Conservation (phyloP, 2,797 vertebrate genomes). For the Pampus argenteus region DNA sequence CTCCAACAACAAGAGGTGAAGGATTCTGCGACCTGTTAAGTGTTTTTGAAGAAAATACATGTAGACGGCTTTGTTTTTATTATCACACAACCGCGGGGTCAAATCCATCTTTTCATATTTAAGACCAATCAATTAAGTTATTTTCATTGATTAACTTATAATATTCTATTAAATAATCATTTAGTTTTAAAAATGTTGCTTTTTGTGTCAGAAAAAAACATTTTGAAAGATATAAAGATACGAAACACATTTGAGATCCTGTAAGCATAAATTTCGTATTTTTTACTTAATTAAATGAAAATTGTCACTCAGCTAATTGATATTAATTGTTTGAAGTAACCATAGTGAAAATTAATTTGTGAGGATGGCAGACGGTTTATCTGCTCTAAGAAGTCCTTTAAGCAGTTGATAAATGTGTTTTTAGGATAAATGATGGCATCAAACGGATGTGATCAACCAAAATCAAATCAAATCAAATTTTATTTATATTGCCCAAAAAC, state of each 20-base stretch:
- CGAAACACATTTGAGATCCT: neutral
- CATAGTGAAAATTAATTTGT: too few relatives aligned
- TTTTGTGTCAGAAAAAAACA: neutral
- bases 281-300: neutral
- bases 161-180: neutral
- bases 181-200: neutral
- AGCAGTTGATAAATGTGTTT: too few relatives aligned
- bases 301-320: neutral
- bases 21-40: neutral
- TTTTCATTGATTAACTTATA: neutral
- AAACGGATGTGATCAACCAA: too few relatives aligned
- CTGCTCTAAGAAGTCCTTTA: too few relatives aligned
- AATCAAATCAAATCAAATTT: too few relatives aligned
- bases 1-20: neutral
- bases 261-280: neutral
- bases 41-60: neutral
- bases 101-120: neutral
- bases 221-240: too few relatives aligned
- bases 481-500: too few relatives aligned
- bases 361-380: too few relatives aligned
- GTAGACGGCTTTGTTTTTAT: neutral
- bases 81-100: neutral
- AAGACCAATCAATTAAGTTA: neutral
- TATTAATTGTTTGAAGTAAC: too few relatives aligned
- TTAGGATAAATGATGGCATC: too few relatives aligned